phyloP scores from a whole-genome alignment of 2,797 vertebrate genomes.

The Onychomys torridus region DNA sequence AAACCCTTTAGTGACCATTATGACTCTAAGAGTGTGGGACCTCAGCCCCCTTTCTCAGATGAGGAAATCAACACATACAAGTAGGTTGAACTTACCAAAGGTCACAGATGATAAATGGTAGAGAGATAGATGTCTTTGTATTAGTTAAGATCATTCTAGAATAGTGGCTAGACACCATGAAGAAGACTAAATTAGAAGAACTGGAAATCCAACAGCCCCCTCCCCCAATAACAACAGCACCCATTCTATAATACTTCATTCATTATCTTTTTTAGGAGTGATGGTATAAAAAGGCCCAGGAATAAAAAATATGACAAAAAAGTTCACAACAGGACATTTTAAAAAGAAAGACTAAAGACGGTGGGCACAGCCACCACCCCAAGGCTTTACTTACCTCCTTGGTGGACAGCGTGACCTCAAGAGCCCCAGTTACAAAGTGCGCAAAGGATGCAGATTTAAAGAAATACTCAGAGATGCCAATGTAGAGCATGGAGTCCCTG shows the following conservation, averaged over 20 bases:
- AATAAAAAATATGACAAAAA: neutral
- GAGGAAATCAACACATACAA: neutral
- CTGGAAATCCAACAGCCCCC: neutral
- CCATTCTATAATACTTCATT: neutral
- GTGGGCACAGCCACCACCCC: neutral
- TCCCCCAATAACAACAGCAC: neutral
- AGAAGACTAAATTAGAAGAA: neutral
- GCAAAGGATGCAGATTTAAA: constrained; percentile 91
- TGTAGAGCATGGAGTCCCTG: constrained; percentile 89
- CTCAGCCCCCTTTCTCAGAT: neutral
- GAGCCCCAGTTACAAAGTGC: constrained; percentile 89
- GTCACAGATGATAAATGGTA: neutral
- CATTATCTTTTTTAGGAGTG: neutral
- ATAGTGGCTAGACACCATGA: neutral
- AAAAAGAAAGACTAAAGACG: neutral
- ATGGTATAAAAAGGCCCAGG: neutral
- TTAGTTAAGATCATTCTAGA: constrained; percentile 12
- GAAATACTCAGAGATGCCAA: constrained; percentile 91
- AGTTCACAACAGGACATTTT: too few species aligned
- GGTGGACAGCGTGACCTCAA: constrained; percentile 88
- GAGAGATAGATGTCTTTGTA: neutral
- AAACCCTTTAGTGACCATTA: neutral
- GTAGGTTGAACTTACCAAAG: neutral
- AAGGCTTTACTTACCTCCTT: constrained; percentile 88
- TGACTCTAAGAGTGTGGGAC: neutral